These are phyloP conservation scores for Dermatemys mawii DNA, from an alignment of 2,113 vertebrate species.

Conservation along the genomic window DNA sequence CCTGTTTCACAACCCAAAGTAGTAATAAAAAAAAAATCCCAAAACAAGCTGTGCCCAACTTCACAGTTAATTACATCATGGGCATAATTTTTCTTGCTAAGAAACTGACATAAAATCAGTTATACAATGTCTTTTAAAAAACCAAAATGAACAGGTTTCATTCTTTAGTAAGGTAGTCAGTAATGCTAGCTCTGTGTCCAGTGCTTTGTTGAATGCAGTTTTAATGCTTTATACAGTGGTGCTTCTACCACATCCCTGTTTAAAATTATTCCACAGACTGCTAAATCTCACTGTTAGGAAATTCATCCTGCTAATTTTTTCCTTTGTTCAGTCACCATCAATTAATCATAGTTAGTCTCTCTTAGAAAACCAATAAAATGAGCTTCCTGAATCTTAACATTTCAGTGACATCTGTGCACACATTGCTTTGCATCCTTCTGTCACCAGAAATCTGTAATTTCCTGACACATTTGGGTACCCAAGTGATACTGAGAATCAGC, in stretches of 20 bases:
- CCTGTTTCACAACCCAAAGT: background rate
- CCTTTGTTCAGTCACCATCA: background rate
- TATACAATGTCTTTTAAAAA: background rate
- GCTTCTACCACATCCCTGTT: background rate
- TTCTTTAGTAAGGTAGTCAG: background rate
- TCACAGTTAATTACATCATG: background rate
- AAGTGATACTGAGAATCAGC: background rate
- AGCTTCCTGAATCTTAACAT: background rate
- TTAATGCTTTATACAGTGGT: background rate
- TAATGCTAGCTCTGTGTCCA: background rate
- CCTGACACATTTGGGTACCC: background rate
- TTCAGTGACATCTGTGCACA: background rate
- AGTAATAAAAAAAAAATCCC: background rate
- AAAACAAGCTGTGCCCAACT: background rate
- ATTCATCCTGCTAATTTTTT: background rate
- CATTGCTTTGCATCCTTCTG: background rate
- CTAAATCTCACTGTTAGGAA: background rate
- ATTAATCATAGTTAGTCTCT: background rate
- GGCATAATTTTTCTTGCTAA: rapidly evolving
- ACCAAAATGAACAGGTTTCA: background rate
- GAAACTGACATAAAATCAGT: background rate
- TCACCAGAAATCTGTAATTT: background rate
- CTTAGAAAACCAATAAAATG: background rate
- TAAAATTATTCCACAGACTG: background rate
- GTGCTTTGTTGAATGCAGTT: background rate